phyloP scores from a whole-genome alignment of 2,797 vertebrate genomes.

The Melanotaenia trifasciata region DNA sequence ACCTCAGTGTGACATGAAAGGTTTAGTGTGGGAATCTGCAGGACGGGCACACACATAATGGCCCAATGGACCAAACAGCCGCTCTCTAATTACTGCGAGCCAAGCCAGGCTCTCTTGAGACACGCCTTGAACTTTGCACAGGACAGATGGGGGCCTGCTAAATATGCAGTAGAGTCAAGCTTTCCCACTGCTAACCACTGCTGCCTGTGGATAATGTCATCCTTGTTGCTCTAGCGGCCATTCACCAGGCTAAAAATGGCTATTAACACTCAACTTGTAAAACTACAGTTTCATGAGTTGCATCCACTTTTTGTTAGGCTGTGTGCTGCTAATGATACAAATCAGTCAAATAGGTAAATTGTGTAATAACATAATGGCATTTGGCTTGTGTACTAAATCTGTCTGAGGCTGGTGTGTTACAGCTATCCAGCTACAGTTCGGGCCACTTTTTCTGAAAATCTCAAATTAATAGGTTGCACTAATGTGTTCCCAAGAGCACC shows the following conservation, averaged over 20 bases:
- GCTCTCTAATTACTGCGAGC: slow-evolving; percentile 84
- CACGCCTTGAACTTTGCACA: slow-evolving; percentile 85
- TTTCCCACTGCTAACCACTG: slow-evolving; percentile 79
- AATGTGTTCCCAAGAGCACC: slow-evolving; percentile 24
- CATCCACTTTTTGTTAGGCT: slow-evolving; percentile 46
- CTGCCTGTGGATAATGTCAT: slow-evolving; percentile 79
- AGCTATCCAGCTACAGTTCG: slow-evolving; percentile 6
- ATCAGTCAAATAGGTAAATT: slow-evolving; percentile 44
- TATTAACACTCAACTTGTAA: slow-evolving; percentile 59
- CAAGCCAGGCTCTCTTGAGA: slow-evolving; percentile 77
- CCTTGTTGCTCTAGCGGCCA: slow-evolving; percentile 72
- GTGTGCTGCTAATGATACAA: slow-evolving; percentile 40
- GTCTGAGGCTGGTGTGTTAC: slow-evolving; percentile 16
- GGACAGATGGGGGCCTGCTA: slow-evolving; percentile 78
- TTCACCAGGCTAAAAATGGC: slow-evolving; percentile 76
- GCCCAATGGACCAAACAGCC: slow-evolving; percentile 77
- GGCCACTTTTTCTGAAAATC: slow-evolving; percentile 21
- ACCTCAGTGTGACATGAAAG: slow-evolving; percentile 72
- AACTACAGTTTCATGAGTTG: slow-evolving; percentile 47
- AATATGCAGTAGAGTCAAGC: slow-evolving; percentile 74
- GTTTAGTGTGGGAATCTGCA: slow-evolving; percentile 72
- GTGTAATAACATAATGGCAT: slow-evolving; percentile 53
- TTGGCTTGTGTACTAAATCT: slow-evolving; percentile 35
- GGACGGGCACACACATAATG: slow-evolving; percentile 66
- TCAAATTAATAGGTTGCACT: slow-evolving; percentile 25